Evolutionary conservation across 92 coral and sea anemone genomes (phyloP).

Genomic region (Metridium senile): DNA sequence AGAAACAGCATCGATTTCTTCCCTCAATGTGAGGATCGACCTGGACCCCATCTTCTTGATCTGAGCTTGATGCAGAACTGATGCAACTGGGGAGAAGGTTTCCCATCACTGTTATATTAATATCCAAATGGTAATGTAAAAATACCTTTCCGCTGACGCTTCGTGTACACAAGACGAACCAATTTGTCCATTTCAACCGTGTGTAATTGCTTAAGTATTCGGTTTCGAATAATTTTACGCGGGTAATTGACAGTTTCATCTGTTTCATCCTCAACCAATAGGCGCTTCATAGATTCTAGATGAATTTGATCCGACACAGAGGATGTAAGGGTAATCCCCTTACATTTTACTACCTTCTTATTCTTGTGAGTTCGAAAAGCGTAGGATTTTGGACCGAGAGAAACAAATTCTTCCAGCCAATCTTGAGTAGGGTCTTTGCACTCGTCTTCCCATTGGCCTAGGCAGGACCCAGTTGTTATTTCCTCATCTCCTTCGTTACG

Average conservation of each 20-base stretch:
- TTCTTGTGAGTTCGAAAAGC: slow-evolving; percentile 14
- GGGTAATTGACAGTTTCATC: not conserved
- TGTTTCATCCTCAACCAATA: not conserved
- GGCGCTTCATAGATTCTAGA: not conserved
- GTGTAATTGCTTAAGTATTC: not conserved
- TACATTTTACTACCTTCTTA: slow-evolving; percentile 31
- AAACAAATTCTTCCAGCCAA: slow-evolving; percentile 13
- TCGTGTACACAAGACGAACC: slow-evolving; percentile 12
- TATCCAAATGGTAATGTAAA: slow-evolving; percentile 17
- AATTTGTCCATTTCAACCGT: not conserved
- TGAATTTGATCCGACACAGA: not conserved
- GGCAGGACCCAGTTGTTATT: not conserved
- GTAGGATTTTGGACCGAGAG: slow-evolving; percentile 24
- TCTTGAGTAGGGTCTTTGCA: not conserved
- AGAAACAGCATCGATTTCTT: not conserved
- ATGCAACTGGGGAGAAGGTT: not conserved
- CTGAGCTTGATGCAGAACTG: not conserved
- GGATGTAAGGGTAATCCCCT: slow-evolving; percentile 7
- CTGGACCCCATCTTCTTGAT: not conserved
- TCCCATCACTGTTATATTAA: not conserved
- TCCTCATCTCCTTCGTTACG: not conserved
- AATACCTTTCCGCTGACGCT: not conserved
- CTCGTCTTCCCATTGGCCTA: slow-evolving; percentile 20
- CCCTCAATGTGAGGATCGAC: not conserved
- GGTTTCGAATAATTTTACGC: not conserved